Evolutionary conservation across 1,140 invertebrate species (phyloP), one percentile per base, ranked within the genome.

Genomic region (Megalopta genalis): DNA sequence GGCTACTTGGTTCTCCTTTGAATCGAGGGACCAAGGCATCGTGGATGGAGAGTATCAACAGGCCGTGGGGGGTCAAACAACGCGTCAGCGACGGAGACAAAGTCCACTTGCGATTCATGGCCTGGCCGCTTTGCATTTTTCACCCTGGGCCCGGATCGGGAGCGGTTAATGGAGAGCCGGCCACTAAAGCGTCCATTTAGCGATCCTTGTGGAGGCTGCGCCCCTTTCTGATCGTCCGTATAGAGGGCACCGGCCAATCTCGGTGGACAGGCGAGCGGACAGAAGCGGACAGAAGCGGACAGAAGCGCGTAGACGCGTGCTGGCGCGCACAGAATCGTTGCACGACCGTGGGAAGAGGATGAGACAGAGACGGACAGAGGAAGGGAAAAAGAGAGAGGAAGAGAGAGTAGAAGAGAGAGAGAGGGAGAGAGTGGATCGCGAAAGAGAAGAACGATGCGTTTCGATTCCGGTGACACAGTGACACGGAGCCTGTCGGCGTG

Each of bases 391-490:
- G 42, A 8, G 12, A 12, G 12, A 21, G 49, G 18, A 16, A 18
- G 18, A 52, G 16, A 52, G 18, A 52, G 49, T 21, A 16, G 18
- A 16, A 49, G 46, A 49, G 46, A 49, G 46, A 49, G 14, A 49
- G 46, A 49, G 14, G 18, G n/a, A 32, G 42, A 74, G 25, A 27
- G 25, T n/a, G 32, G 12, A 21, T 49, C 23, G 46, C 76, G 32
- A 25, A 71, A 80, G 14, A 46, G 42, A 46, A 77, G 75, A 78
- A 62, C n/a, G 54, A n/a, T 9, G 39, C 86, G 75, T 89, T 90
- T 88, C 88, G 86, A 90, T 90, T 88, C 84, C 86, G 87, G 82
- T 91, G 91, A 91, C 91, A 92, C 88, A 91, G 90, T 92, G 90
- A 92, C 91, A 91, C 90, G 86, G 82, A 89, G 86, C 84, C 87